Evolutionary conservation across 2,113 vertebrate species (phyloP).

Genomic region (Myodes glareolus): DNA sequence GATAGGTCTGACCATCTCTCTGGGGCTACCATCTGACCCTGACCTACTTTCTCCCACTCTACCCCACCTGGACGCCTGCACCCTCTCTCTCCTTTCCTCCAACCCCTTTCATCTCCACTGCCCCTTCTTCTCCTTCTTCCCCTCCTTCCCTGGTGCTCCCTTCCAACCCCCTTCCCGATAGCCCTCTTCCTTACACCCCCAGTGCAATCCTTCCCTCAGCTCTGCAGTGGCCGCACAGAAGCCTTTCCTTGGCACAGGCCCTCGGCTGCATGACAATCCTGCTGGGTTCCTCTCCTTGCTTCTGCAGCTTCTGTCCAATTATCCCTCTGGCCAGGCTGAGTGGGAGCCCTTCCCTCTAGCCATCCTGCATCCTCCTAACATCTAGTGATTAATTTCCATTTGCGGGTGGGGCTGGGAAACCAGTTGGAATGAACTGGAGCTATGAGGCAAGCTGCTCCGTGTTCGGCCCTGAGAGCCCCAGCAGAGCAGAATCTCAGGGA

Average conservation of each 20-base stretch:
- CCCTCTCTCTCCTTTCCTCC: neutral
- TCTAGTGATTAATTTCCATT: slow-evolving; percentile 36
- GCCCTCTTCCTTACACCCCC: slow-evolving; percentile 14
- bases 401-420: slow-evolving; percentile 57
- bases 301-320: slow-evolving; percentile 72
- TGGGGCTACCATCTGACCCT: neutral
- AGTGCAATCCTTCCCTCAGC: neutral
- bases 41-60: neutral
- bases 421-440: neutral
- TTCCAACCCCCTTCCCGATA: slow-evolving; percentile 29
- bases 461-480: slow-evolving; percentile 50
- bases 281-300: slow-evolving; percentile 58
- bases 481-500: slow-evolving; percentile 66
- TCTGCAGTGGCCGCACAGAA: slow-evolving; percentile 19
- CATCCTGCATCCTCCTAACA: slow-evolving; percentile 38
- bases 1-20: neutral
- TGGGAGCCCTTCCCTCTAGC: slow-evolving; percentile 43
- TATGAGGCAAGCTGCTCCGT: neutral
- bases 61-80: no score
- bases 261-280: slow-evolving; percentile 39
- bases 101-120: neutral
- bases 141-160: neutral
- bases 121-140: neutral
- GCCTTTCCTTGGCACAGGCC: slow-evolving; percentile 61
- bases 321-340: slow-evolving; percentile 50